These are phyloP conservation scores for Agrotis ipsilon DNA, from an alignment of 2,888 invertebrate species.

Conservation along the genomic window DNA sequence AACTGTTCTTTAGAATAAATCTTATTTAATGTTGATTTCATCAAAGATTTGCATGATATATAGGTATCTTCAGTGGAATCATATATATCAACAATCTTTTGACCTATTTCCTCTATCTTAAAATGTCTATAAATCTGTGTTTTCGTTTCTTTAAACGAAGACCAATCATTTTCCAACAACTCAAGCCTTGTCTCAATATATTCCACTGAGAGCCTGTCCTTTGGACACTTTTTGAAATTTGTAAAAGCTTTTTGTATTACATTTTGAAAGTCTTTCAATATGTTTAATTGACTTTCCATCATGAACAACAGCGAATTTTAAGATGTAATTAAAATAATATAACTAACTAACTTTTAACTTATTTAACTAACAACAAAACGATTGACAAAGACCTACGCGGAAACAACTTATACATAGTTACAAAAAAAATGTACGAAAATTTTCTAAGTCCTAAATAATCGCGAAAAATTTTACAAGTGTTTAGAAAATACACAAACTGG, in stretches of 20 bases:
- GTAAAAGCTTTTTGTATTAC: constrained; percentile 1
- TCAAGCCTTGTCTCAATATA: constrained; percentile 28
- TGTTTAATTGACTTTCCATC: constrained; percentile 12
- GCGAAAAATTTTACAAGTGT: constrained; percentile 16
- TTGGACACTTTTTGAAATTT: constrained; percentile 1
- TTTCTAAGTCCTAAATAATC: constrained; percentile 10
- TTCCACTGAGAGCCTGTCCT: neutral
- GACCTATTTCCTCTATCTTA: constrained; percentile 17
- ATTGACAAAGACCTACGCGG: neutral
- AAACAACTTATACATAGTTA: neutral
- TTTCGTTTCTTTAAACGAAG: constrained; percentile 22
- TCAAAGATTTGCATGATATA: constrained; percentile 1
- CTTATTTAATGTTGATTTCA: constrained; percentile 14
- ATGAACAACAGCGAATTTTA: neutral
- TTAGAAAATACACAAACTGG: neutral
- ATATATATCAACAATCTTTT: constrained; percentile 22
- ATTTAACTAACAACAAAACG: neutral
- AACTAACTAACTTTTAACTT: neutral
- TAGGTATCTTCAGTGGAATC: constrained; percentile 20
- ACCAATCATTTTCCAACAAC: constrained; percentile 24
- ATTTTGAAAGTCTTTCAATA: constrained; percentile 15
- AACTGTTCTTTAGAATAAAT: neutral
- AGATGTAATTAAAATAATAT: neutral
- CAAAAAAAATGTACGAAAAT: neutral
- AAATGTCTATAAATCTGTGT: constrained; percentile 9